Evolutionary conservation across 2,888 invertebrate species (phyloP).

Genomic region (Hermaeophaga mercurialis): DNA sequence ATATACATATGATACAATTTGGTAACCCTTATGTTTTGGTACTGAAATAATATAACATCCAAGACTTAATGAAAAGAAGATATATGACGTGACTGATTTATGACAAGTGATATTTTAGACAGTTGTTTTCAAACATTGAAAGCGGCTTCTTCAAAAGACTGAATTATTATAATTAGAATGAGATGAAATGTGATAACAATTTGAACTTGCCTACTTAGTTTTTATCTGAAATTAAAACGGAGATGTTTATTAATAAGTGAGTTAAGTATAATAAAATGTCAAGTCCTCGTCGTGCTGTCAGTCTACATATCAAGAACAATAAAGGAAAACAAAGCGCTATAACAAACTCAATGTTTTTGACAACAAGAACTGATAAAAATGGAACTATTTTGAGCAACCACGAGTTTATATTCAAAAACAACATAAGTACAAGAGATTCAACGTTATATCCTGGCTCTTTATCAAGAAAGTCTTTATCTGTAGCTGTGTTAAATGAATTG

Average conservation of each 20-base stretch:
- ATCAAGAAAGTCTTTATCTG: constrained; percentile 30
- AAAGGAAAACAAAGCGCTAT: constrained; percentile 11
- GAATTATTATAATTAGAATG: background rate
- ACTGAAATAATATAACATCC: no score
- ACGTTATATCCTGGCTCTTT: constrained; percentile 12
- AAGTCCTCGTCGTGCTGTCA: constrained; percentile 22
- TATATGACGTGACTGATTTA: background rate
- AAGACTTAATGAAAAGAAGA: no score
- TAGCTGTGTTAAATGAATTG: constrained; percentile 31
- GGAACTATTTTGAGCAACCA: background rate
- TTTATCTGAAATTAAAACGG: constrained; percentile 9
- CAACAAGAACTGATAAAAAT: background rate
- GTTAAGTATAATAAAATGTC: constrained; percentile 29
- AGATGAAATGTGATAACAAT: constrained; percentile 15
- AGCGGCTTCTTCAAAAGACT: constrained; percentile 8
- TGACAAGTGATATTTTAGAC: background rate
- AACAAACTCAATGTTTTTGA: background rate
- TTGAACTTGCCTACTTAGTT: background rate
- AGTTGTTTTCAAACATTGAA: background rate
- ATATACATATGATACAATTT: no score
- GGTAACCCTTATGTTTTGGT: no score
- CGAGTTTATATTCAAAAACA: background rate
- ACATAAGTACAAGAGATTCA: background rate
- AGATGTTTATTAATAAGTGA: constrained; percentile 1
- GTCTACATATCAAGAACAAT: constrained; percentile 24